A percentile compares a stretch with the other conserved stretches of the same genome.
Evolutionary conservation across 2,113 vertebrate species (phyloP).

Genomic region (Sciurus niger): DNA sequence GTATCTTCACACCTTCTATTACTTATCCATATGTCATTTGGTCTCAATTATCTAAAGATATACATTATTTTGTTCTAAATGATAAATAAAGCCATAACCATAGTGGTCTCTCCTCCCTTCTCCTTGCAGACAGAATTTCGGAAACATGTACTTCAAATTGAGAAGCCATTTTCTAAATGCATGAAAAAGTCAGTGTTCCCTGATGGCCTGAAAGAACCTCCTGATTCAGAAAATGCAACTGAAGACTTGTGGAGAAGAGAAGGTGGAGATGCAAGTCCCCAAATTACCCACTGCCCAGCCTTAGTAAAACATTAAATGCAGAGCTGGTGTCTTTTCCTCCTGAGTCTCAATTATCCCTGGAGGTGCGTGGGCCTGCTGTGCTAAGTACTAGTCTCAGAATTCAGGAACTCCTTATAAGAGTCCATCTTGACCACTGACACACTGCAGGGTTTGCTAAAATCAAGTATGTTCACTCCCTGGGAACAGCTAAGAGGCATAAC

Average conservation of each 20-base stretch:
- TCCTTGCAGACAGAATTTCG: neutral
- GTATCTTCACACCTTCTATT: neutral
- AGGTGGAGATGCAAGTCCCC: neutral
- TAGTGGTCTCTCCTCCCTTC: neutral
- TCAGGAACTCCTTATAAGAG: neutral
- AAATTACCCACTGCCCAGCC: neutral
- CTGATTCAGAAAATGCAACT: neutral
- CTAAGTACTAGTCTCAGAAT: constrained; percentile 21
- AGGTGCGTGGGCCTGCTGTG: neutral
- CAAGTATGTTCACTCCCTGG: neutral
- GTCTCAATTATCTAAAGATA: neutral
- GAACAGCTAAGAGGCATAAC: neutral
- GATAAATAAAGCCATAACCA: neutral
- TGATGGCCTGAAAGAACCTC: neutral
- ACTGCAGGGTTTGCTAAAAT: constrained; percentile 42
- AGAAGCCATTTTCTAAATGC: neutral
- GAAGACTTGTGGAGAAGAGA: neutral
- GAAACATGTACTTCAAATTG: neutral
- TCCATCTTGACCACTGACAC: neutral
- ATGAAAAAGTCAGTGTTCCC: neutral
- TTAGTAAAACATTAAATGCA: neutral
- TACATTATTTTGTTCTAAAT: neutral
- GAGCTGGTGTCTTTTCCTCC: neutral
- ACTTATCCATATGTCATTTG: neutral
- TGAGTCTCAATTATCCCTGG: neutral